Base-by-base conservation (phyloP, 2,888 invertebrate species). In the Acholoe squamosa region DNA sequence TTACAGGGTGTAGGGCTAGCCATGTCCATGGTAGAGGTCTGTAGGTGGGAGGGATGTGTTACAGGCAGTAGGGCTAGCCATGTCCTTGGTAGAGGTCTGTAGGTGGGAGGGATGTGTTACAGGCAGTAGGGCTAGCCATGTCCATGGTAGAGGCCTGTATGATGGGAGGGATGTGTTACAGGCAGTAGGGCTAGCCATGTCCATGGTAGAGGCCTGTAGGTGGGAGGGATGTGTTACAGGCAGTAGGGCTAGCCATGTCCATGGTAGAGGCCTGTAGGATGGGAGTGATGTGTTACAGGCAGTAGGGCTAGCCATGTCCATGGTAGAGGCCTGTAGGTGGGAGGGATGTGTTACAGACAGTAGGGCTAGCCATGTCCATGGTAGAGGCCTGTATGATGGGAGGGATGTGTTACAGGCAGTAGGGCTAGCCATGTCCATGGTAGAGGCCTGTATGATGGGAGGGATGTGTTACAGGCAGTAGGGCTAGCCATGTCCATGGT, bases 401-500 rank as follows among this genome's bases (percentile, higher is more conserved):
- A 19, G 61, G 61, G 61, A 5, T n/a, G 54, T 54, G n/a, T n/a
- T n/a, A n/a, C n/a, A n/a, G n/a, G n/a, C n/a, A n/a, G n/a, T 3
- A 10, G 43, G 43, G 43, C 10, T 43, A 43, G 43, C 10, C 43
- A 43, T 43, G 43, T 43, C 3, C 3, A 5, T 5, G 61, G 3
- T 61, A 25, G 3, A 25, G 61, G 76, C 5, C 7, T 25, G 76
- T 76, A 31, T 28, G 76, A 7, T n/a, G 76, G 76, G 25, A 61
- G 5, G 61, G 61, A 19, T 61, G 14, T 7, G 61, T n/a, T 61
- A n/a, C 14, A 61, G 61, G 3, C 61, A 61, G 61, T 43, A 43
- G 43, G 3, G 80, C 22, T 19, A 80, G 86, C 54, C 86, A 86
- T 86, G 86, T n/a, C n/a, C n/a, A n/a, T n/a, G n/a, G n/a, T n/a